Base-by-base conservation (phyloP, 2,113 vertebrate genomes). In the Oplegnathus fasciatus region DNA sequence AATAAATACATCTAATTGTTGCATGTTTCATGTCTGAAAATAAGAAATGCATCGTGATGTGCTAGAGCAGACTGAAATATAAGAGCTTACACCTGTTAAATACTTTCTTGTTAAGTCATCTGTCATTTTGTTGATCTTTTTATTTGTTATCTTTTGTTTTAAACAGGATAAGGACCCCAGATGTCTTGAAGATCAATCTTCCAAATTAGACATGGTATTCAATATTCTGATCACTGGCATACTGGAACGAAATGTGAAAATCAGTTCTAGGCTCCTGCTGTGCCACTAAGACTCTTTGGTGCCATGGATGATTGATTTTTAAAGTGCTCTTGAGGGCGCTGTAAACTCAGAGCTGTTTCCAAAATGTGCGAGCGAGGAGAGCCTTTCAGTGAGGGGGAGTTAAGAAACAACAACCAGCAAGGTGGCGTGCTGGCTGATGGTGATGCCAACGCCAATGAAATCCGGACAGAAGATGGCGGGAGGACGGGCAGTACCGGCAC, bases 401-500 rank as follows among this genome's bases (percentile, higher is more conserved):
- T 93, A 2, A 88, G 82, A 48, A 96, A 96, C 75, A 94, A 96
- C 91, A 96, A 96, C 90, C 91, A 82, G 75, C 87, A 66, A 69
- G 62, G 44, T 9, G 91, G 75, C 6, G 42, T 87, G 66, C 82
- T 62, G 13, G 57, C 75, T 30, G 86, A 92, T 0, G 94, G 86
- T 0, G 95, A 96, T 34, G 87, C 94, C 46, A 96, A 96, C 24
- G 96, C 95, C 80, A 96, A 96, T 70, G 82, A 94, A 0, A 91
- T 96, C 82, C 86, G 58, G 60, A 76, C 72, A 8, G 91, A 88
- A 57, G 89, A 92, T 18, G 75, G 65, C 0, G 74, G 83, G 48
- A 86, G 70, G 70, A 88, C 79, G 7, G 84, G 79, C 30, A 90
- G 89, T 10, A 70, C 26, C 15, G 82, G 55, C 57, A 81, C 86